These are phyloP conservation scores for Griposia aprilina DNA, from an alignment of 2,888 invertebrate genomes.

Conservation along the genomic window DNA sequence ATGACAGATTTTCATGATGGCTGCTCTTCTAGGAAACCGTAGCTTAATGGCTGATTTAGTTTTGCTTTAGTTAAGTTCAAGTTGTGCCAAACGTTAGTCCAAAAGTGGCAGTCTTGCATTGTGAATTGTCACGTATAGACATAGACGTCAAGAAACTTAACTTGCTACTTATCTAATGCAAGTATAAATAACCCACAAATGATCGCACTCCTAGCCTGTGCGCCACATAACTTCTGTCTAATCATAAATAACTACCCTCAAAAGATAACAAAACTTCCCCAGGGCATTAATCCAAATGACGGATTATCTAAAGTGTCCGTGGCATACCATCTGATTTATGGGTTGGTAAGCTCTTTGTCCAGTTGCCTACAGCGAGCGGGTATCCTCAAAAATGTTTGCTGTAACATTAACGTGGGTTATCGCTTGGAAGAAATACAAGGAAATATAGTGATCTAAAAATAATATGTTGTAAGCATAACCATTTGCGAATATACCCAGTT, in stretches of 20 bases:
- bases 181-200: constrained; percentile 1
- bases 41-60: no score
- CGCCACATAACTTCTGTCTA: constrained; percentile 13
- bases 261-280: constrained; percentile 59
- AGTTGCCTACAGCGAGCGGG: constrained; percentile 33
- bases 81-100: no score
- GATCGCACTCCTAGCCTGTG: constrained; percentile 18
- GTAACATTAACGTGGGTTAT: constrained; percentile 45
- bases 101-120: no score
- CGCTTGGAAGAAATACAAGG: constrained; percentile 27
- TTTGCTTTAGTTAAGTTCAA: no score
- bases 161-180: not conserved
- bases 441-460: constrained; percentile 2
- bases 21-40: no score
- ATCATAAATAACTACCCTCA: constrained; percentile 55
- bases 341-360: constrained; percentile 59
- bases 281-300: constrained; percentile 66
- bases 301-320: constrained; percentile 66
- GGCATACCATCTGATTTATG: constrained; percentile 65
- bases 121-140: no score
- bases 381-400: constrained; percentile 58
- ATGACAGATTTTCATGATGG: no score
- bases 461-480: not conserved
- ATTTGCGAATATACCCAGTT: not conserved
- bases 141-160: no score